These are phyloP conservation scores for Lycocerus yunnanus DNA, from an alignment of 2,888 invertebrate genomes.

Conservation along the genomic window DNA sequence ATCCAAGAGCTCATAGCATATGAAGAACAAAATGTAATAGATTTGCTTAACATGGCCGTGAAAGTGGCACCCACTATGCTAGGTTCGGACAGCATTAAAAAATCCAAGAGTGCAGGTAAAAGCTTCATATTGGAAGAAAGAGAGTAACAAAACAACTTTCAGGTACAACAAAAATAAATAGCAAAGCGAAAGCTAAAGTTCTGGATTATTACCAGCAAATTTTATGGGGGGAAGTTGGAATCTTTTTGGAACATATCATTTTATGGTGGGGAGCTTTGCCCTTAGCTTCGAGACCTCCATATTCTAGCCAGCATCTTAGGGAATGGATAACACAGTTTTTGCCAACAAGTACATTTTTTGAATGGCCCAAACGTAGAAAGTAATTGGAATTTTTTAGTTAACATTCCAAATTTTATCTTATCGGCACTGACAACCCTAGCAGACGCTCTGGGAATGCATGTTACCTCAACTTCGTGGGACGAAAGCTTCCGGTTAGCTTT, in stretches of 20 bases:
- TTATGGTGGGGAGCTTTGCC: slow-evolving; percentile 84
- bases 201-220: slow-evolving; percentile 74
- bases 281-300: slow-evolving; percentile 67
- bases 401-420: slow-evolving; percentile 68
- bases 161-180: slow-evolving; percentile 65
- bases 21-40: slow-evolving; percentile 70
- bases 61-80: slow-evolving; percentile 64
- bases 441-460: slow-evolving; percentile 78
- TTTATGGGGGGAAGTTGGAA: slow-evolving; percentile 81
- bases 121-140: neutral
- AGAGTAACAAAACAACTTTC: slow-evolving; percentile 32
- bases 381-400: slow-evolving; percentile 52
- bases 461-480: slow-evolving; percentile 82
- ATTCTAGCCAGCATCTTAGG: slow-evolving; percentile 66
- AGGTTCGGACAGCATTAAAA: slow-evolving; percentile 65
- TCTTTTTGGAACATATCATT: slow-evolving; percentile 78
- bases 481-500: slow-evolving; percentile 63
- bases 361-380: neutral
- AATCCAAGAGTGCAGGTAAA: slow-evolving; percentile 54
- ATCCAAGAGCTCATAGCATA: slow-evolving; percentile 68
- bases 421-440: slow-evolving; percentile 75
- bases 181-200: slow-evolving; percentile 66
- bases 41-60: slow-evolving; percentile 64
- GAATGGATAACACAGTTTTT: slow-evolving; percentile 68
- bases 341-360: slow-evolving; percentile 57